Base-by-base conservation (phyloP, 1,140 invertebrate species). In the Tetramorium parvispinum region DNA sequence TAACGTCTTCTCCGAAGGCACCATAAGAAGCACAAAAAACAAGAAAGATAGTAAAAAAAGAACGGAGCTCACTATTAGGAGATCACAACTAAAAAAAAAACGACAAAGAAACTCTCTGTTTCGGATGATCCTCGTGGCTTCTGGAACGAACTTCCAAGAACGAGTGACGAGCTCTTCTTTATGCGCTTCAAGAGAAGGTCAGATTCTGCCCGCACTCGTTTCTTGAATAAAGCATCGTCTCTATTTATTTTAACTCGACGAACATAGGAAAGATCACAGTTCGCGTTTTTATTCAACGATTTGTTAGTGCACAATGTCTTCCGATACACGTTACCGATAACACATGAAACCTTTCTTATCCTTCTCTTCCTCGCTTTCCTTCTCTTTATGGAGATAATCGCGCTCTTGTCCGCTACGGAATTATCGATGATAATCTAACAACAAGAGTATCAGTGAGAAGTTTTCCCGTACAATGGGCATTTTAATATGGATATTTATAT, bases 161-260 rank as follows among this genome's bases (percentile, higher is more conserved):
- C 27, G 6, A 55, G n/a, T 55, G 32, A 40, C 32, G 51, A 24
- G 11, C 21, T 37, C 18, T 73, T 51, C 10, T 53, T n/a, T 37
- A 75, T 16, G 6, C 10, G 43, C 21, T 8, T 40, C n/a, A 51
- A 21, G 18, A 75, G 27, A 32, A 55, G 21, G 51, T 68, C n/a
- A 7, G 18, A 32, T 66, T 21, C 40, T 11, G 53, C 32, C 4
- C 24, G n/a, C 0, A 6, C 18, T n/a, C 18, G 11, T 21, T 55
- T 37, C n/a, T 75, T 57, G 51, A 78, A 78, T 49, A 78, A 78
- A 10, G 11, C 11, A 63, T 61, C n/a, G 18, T 21, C 24, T 77
- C 55, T 61, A 61, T 46, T 27, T 59, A 24, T 46, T 49, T 63
- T 27, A 13, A 3, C 3, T 16, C 2, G 2, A 21, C n/a, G n/a